These are phyloP conservation scores for Brachionus rotundiformis DNA, from an alignment of 1,140 invertebrate species.

Conservation along the genomic window DNA sequence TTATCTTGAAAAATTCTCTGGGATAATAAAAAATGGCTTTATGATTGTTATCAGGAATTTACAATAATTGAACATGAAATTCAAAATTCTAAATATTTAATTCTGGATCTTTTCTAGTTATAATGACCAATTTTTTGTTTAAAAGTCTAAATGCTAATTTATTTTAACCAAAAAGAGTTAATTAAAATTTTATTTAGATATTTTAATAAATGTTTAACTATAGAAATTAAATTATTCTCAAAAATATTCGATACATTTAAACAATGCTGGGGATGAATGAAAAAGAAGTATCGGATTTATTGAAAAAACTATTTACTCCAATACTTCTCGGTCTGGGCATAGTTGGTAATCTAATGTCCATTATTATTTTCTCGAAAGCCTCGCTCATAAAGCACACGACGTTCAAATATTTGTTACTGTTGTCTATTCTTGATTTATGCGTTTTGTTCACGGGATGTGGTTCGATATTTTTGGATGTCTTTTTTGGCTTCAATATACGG, in stretches of 20 bases:
- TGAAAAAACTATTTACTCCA: constrained; percentile 39
- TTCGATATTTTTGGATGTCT: constrained; percentile 28
- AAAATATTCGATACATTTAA: not conserved
- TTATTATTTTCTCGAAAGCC: constrained; percentile 36
- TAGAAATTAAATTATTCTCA: not conserved
- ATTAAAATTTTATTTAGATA: not conserved
- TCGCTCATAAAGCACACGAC: constrained; percentile 30
- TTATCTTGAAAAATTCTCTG: no score
- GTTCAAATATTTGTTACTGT: constrained; percentile 41
- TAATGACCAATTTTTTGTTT: no score
- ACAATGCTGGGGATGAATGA: not conserved
- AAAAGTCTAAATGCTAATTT: no score
- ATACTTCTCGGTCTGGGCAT: not conserved
- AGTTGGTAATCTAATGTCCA: constrained; percentile 40
- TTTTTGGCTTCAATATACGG: constrained; percentile 35
- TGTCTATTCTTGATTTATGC: constrained; percentile 45
- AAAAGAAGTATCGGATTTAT: constrained; percentile 46
- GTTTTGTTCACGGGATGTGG: constrained; percentile 44
- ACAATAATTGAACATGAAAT: no score
- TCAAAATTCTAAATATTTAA: no score
- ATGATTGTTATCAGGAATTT: not conserved
- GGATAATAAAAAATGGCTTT: not conserved
- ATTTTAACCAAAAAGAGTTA: no score
- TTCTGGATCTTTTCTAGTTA: no score
- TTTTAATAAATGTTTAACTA: not conserved